phyloP scores from a whole-genome alignment of 92 coral and sea anemone species.

The Palythoa grandis region DNA sequence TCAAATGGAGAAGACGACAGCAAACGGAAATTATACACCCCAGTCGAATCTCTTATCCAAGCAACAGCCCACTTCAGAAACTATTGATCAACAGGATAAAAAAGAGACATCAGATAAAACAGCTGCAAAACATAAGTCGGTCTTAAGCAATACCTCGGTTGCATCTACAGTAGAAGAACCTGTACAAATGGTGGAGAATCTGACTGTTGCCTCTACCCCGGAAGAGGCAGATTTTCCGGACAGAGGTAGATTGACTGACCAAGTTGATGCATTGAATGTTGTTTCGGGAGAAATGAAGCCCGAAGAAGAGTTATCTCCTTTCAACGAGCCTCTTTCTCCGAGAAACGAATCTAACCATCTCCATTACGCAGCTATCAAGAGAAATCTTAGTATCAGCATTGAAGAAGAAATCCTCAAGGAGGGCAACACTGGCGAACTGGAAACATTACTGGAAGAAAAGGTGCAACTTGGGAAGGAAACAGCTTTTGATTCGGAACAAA shows the following conservation, averaged over 20 bases:
- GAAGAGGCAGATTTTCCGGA: neutral
- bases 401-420: neutral
- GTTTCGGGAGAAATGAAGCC: neutral
- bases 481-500: neutral
- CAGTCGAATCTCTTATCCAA: neutral
- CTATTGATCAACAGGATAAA: neutral
- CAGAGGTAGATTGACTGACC: neutral
- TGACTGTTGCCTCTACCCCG: neutral
- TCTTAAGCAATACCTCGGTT: neutral
- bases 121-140: neutral
- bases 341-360: slow-evolving; percentile 22
- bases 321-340: slow-evolving; percentile 23
- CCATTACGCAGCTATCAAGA: slow-evolving; percentile 33
- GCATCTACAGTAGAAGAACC: neutral
- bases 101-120: neutral
- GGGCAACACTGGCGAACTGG: neutral
- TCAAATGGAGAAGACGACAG: neutral
- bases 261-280: neutral
- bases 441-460: slow-evolving; percentile 32
- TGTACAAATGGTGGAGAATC: slow-evolving; percentile 19
- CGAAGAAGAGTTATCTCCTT: slow-evolving; percentile 6
- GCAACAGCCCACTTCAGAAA: neutral
- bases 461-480: slow-evolving; percentile 3
- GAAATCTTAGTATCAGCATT: slow-evolving; percentile 25
- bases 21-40: neutral